phyloP scores from a whole-genome alignment of 2,113 vertebrate genomes.

The Mionectes macconnelli region DNA sequence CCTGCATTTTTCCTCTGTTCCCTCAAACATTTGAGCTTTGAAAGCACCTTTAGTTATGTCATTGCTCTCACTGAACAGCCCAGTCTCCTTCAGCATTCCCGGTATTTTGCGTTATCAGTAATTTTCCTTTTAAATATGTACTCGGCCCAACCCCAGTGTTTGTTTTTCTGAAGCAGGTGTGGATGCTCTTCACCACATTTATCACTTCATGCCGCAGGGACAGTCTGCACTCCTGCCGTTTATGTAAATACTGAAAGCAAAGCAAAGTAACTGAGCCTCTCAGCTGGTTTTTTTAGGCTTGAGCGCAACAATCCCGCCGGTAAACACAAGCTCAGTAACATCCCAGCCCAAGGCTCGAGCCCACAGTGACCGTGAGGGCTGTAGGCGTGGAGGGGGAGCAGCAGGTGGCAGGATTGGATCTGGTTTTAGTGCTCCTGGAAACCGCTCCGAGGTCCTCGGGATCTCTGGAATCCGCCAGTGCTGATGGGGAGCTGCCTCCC shows the following conservation, averaged over 20 bases:
- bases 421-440: neutral
- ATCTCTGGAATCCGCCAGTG: fast-evolving
- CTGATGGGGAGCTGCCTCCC: neutral
- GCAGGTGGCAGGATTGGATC: conserved; percentile 19
- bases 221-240: neutral
- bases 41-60: neutral
- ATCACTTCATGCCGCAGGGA: fast-evolving
- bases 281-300: neutral
- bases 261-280: neutral
- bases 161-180: neutral
- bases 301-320: neutral
- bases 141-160: neutral
- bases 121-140: neutral
- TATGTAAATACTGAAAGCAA: neutral
- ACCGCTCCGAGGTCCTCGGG: fast-evolving
- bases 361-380: fast-evolving
- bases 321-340: fast-evolving
- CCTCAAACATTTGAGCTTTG: neutral
- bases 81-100: neutral
- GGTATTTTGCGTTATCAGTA: neutral
- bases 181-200: neutral
- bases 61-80: neutral
- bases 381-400: neutral
- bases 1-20: neutral
- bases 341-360: fast-evolving